Evolutionary conservation across 2,113 vertebrate genomes (phyloP).

Genomic region (Gobius niger): DNA sequence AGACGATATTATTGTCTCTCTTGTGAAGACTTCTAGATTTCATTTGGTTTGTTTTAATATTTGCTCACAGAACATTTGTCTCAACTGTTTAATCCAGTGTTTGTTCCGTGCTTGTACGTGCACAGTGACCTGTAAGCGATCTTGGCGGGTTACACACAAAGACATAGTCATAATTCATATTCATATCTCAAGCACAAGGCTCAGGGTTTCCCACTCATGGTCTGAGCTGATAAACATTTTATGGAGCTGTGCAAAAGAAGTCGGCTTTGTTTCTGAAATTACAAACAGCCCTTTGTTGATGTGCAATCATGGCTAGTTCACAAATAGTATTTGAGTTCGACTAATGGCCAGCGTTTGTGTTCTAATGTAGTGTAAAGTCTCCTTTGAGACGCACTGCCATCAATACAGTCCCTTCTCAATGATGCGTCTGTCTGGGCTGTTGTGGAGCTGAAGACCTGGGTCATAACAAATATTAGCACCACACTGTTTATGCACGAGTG

Average conservation of each 20-base stretch:
- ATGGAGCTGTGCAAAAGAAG: not conserved
- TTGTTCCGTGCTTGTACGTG: too few species aligned
- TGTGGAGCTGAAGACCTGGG: not conserved
- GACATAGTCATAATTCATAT: not conserved
- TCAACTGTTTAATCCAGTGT: too few species aligned
- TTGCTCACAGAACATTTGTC: too few species aligned
- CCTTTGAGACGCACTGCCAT: not conserved
- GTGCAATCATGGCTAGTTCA: not conserved
- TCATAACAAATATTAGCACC: not conserved
- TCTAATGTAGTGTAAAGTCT: not conserved
- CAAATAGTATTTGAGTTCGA: not conserved
- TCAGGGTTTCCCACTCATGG: not conserved
- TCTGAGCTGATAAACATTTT: slow-evolving; percentile 1
- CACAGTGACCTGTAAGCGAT: too few species aligned
- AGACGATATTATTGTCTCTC: too few species aligned
- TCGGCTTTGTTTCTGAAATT: not conserved
- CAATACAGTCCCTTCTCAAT: not conserved
- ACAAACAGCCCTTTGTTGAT: not conserved
- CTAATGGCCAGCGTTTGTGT: not conserved
- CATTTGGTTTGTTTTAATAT: too few species aligned
- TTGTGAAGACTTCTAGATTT: too few species aligned
- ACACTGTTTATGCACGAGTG: too few species aligned
- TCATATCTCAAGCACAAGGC: not conserved
- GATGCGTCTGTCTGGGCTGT: not conserved
- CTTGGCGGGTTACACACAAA: not conserved